Evolutionary conservation across 2,888 invertebrate genomes (phyloP).

Genomic region (Cheilosia urbana): DNA sequence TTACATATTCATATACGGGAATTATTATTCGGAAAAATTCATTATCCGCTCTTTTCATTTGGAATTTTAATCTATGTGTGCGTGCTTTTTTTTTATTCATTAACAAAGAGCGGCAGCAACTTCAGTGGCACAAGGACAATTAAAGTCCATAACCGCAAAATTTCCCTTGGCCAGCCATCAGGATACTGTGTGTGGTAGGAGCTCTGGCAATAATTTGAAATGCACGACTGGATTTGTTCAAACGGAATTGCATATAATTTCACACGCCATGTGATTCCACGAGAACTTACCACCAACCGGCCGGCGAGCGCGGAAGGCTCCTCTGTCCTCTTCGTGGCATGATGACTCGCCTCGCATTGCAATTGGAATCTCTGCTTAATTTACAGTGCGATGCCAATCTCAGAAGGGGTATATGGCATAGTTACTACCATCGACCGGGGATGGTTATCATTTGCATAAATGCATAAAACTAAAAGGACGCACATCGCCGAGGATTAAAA

Average conservation of each 20-base stretch:
- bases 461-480: conserved; percentile 9
- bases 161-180: not conserved
- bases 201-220: conserved; percentile 36
- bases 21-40: conserved; percentile 58
- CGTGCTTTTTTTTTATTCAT: conserved; percentile 46
- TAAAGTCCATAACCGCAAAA: conserved; percentile 29
- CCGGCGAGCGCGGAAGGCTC: not conserved
- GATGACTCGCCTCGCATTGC: conserved; percentile 27
- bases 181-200: not conserved
- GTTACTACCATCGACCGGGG: conserved; percentile 1
- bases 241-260: conserved; percentile 68
- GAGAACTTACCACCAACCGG: not conserved
- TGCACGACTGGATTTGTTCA: conserved; percentile 50
- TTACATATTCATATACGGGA: conserved; percentile 64
- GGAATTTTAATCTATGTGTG: conserved; percentile 46
- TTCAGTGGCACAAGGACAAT: conserved; percentile 10
- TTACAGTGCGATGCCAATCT: conserved; percentile 47
- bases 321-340: not conserved
- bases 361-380: conserved; percentile 56
- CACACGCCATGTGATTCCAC: conserved; percentile 47
- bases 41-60: conserved; percentile 62
- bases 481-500: not conserved
- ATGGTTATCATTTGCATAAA: conserved; percentile 9
- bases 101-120: conserved; percentile 34
- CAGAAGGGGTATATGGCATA: not conserved